Evolutionary conservation across 2,797 vertebrate species (phyloP).

Genomic region (Ispidina picta): DNA sequence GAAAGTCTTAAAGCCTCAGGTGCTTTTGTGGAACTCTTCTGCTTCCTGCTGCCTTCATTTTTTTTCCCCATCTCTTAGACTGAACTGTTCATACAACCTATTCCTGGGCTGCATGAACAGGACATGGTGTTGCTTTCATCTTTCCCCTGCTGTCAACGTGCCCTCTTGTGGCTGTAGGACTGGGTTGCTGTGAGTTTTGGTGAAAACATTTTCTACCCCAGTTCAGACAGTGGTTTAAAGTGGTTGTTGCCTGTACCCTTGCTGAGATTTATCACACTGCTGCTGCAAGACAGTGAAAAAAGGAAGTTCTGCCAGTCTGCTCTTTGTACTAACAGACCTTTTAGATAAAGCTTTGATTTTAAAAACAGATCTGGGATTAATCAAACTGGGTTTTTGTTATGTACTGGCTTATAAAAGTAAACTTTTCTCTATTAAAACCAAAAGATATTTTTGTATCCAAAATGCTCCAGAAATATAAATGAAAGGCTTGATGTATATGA

Average conservation of each 20-base stretch:
- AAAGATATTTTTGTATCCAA: conserved; percentile 18
- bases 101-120: not conserved
- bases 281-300: not conserved
- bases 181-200: not conserved
- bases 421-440: conserved; percentile 1
- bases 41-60: not conserved
- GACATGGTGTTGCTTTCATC: rapidly evolving
- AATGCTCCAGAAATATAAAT: not conserved
- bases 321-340: not conserved
- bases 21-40: not conserved
- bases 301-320: not conserved
- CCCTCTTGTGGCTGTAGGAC: not conserved
- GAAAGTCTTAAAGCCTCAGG: not conserved
- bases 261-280: not conserved
- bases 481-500: not conserved
- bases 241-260: not conserved
- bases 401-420: not conserved
- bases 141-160: not conserved
- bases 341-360: not conserved
- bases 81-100: not conserved
- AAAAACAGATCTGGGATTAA: conserved; percentile 22
- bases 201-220: not conserved
- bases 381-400: conserved; percentile 3
- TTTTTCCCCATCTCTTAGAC: not conserved
- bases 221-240: not conserved